A percentile compares a stretch with the other conserved stretches of the same genome.
These are phyloP conservation scores for Passer domesticus DNA, from an alignment of 2,113 vertebrate genomes.

Conservation along the genomic window DNA sequence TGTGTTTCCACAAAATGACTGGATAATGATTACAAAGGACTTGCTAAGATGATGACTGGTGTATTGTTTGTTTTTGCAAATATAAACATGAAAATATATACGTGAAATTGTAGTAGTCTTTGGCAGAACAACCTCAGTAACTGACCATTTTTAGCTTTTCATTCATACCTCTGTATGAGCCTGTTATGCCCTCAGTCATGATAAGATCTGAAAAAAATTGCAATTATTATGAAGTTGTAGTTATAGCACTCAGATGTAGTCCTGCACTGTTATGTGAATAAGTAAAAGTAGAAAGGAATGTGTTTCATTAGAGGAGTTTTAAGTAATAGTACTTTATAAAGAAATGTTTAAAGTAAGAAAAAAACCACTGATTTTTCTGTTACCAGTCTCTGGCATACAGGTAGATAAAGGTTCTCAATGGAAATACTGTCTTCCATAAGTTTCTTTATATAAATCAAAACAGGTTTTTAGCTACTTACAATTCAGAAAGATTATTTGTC, in stretches of 20 bases:
- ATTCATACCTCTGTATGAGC: background rate
- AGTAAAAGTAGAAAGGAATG: background rate
- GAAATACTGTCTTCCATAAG: background rate
- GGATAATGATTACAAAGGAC: background rate
- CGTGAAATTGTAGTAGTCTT: background rate
- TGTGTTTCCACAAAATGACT: background rate
- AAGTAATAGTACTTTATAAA: background rate
- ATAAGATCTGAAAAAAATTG: background rate
- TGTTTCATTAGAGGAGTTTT: background rate
- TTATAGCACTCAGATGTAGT: background rate
- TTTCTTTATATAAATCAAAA: background rate
- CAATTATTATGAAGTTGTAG: background rate
- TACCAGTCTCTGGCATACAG: background rate
- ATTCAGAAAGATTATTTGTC: background rate
- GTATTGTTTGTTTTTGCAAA: background rate
- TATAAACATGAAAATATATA: background rate
- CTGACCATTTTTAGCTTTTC: background rate
- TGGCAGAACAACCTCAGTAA: background rate
- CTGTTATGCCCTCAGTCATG: background rate
- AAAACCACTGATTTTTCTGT: background rate
- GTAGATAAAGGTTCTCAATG: background rate
- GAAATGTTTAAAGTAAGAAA: background rate
- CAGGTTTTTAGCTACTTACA: background rate
- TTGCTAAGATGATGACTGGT: background rate
- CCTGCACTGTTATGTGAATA: rapidly evolving